A percentile compares a stretch with the other conserved stretches of the same genome.
Conservation (phyloP, 1,140 invertebrate genomes). For the Lasioglossum baleicum region DNA sequence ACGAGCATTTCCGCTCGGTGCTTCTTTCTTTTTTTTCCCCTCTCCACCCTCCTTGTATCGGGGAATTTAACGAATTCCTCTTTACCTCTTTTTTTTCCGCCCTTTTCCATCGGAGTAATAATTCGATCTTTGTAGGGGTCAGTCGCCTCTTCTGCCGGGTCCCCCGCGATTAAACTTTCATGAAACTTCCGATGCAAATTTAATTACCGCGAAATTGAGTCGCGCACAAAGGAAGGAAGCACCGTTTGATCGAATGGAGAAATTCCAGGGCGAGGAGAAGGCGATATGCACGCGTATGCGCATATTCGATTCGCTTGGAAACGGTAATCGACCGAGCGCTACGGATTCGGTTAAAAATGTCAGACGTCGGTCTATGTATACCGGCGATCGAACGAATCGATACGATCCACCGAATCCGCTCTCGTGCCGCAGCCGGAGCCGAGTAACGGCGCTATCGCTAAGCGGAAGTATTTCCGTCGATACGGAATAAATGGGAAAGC, state of each 20-base stretch:
- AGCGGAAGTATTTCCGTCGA: constrained; percentile 20
- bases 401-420: constrained; percentile 32
- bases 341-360: no score
- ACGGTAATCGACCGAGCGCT: no score
- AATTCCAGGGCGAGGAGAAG: constrained; percentile 38
- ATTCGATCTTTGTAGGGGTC: constrained; percentile 20
- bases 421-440: no score
- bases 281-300: no score
- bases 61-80: constrained; percentile 23
- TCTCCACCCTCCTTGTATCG: constrained; percentile 13
- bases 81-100: no score
- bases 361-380: no score
- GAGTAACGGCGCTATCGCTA: constrained; percentile 6
- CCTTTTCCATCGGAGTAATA: no score
- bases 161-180: constrained; percentile 51
- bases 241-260: constrained; percentile 19
- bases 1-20: neutral
- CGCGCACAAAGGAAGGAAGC: constrained; percentile 5
- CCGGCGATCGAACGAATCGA: constrained; percentile 41
- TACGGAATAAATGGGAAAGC: constrained; percentile 17
- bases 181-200: constrained; percentile 52
- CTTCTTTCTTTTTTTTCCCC: neutral
- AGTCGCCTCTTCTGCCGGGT: no score
- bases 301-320: no score
- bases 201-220: constrained; percentile 48